Percentiles rank a stretch among this genome's conserved stretches.
Conservation (phyloP, 2,113 vertebrate genomes). For the Neoarius graeffei region DNA sequence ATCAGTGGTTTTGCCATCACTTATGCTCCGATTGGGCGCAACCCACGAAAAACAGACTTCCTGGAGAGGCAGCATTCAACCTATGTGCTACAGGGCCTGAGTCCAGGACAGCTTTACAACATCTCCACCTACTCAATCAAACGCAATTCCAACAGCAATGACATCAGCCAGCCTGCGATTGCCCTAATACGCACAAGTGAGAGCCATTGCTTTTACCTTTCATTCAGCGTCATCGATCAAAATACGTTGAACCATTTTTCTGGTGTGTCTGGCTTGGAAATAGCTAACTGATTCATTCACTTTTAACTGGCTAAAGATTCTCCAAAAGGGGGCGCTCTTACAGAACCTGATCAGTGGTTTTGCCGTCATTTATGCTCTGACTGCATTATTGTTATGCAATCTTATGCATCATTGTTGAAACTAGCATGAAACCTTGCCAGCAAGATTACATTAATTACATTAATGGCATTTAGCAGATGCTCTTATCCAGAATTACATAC, state of each 20-base stretch:
- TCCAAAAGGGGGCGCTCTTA: background rate
- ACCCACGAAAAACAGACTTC: constrained; percentile 84
- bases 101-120: constrained; percentile 89
- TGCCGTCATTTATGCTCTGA: too few relatives aligned
- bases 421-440: background rate
- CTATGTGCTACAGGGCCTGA: constrained; percentile 85
- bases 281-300: background rate
- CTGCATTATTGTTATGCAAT: too few relatives aligned
- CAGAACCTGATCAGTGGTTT: too few relatives aligned
- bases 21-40: constrained; percentile 82
- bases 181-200: constrained; percentile 90
- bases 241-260: background rate
- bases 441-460: too few relatives aligned
- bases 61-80: constrained; percentile 84
- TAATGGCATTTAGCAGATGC: too few relatives aligned
- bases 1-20: constrained; percentile 91
- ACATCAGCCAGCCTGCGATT: constrained; percentile 87
- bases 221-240: background rate
- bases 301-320: background rate
- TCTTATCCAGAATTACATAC: too few relatives aligned
- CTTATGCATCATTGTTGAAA: background rate
- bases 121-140: constrained; percentile 95
- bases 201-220: constrained; percentile 56
- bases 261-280: background rate
- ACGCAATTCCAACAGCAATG: constrained; percentile 88